Conservation (phyloP, 1,140 invertebrate genomes). For the Mamestra configurata region DNA sequence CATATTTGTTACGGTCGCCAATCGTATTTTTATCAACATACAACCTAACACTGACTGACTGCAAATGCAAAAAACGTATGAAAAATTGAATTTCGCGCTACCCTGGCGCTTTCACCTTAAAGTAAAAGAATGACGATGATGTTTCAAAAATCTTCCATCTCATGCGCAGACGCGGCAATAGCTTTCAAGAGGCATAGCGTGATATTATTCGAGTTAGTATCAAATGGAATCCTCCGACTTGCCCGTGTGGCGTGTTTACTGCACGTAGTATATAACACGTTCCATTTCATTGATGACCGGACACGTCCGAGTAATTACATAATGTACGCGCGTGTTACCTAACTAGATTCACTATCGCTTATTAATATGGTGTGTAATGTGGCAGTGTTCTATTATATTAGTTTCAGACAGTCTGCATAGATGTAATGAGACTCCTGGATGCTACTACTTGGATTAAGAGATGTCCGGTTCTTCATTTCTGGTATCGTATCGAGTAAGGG, state of each 20-base stretch:
- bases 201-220: not conserved
- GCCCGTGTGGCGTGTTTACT: not conserved
- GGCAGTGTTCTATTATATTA: not conserved
- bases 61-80: too few relatives aligned
- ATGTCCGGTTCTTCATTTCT: too few relatives aligned
- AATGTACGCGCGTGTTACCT: not conserved
- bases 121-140: too few relatives aligned
- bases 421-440: not conserved
- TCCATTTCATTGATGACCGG: not conserved
- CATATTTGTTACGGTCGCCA: too few relatives aligned
- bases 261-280: constrained; percentile 11
- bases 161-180: not conserved
- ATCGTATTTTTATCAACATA: too few relatives aligned
- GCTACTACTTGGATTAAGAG: not conserved
- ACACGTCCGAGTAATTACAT: constrained; percentile 12
- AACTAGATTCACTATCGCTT: not conserved
- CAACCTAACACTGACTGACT: too few relatives aligned
- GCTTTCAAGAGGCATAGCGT: not conserved
- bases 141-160: not conserved
- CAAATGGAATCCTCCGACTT: not conserved
- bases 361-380: not conserved
- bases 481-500: too few relatives aligned
- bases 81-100: too few relatives aligned
- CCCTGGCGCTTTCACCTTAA: too few relatives aligned
- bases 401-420: not conserved